Evolutionary conservation across 64 coral and sea anemone species (phyloP), one percentile per base, ranked within the genome.

Genomic region (Porites lutea): DNA sequence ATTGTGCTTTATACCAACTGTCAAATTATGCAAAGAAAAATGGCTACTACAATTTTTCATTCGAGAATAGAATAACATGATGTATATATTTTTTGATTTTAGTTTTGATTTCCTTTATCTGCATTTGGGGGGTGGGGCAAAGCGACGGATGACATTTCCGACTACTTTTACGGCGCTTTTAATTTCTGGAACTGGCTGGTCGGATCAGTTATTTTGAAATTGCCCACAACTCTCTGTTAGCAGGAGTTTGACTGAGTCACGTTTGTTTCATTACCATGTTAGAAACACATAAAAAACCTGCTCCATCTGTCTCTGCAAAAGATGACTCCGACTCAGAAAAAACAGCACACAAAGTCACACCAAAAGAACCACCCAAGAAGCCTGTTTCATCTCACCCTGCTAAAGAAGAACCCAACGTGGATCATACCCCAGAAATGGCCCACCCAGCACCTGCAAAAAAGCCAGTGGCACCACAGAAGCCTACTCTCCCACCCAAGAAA

Each of bases 401-500:
- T 4, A 90, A 76, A 51, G 73, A 16, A 50, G 73, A 76, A 6
- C 18, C 8, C 8, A 16, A 65, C 18, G 18, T 48, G 8, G 73
- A 76, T 3, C 47, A 19, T 45, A 19, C 3, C 16, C 18, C 73
- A 1, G 73, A 76, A 6, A 14, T 51, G 15, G 2, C 27, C 4
- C 69, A 9, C 0, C 81, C 81, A 51, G 62, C 8, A 9, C 63
- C 63, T 52, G 62, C 8, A 9, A 84, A 68, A 18, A 83, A 83
- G 15, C 53, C 79, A 15, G 9, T 64, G 8, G 51, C 45, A 49
- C 37, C 54, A 3, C 83, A 93, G 23, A 93, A 93, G 53, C 82
- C 91, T 20, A 82, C 75, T 9, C 49, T 85, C 48, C 83, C 74
- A 71, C 82, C 60, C 6, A 83, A 86, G 71, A 65, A 92, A 75